A percentile compares a stretch with the other conserved stretches of the same genome.
Evolutionary conservation across 2,888 invertebrate species (phyloP).

Genomic region (Meta bourneti): DNA sequence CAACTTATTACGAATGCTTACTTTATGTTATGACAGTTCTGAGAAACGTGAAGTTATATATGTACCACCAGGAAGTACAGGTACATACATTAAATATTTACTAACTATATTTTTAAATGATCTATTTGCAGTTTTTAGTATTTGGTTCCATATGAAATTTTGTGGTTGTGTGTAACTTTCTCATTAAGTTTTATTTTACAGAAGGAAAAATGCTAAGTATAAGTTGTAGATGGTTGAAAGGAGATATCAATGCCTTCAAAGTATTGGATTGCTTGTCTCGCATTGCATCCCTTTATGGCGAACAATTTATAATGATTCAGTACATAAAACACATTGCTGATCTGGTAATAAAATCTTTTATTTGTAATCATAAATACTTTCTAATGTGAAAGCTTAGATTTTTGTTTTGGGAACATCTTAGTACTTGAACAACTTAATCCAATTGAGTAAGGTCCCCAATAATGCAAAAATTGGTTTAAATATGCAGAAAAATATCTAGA

Average conservation of each 20-base stretch:
- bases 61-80: constrained; percentile 45
- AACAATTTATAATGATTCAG: constrained; percentile 92
- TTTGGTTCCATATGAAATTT: background rate
- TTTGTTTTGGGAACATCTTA: no score
- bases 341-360: constrained; percentile 81
- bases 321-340: constrained; percentile 95
- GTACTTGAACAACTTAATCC: no score
- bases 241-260: constrained; percentile 91
- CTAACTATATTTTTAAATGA: background rate
- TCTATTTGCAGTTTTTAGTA: background rate
- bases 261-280: constrained; percentile 94
- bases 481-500: no score
- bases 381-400: no score
- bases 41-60: constrained; percentile 81
- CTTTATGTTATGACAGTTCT: constrained; percentile 93
- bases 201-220: constrained; percentile 60
- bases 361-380: background rate
- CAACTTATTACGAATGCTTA: constrained; percentile 95
- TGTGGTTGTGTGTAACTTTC: background rate
- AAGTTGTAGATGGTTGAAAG: constrained; percentile 80
- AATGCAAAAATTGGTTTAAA: no score
- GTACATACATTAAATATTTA: constrained; percentile 11
- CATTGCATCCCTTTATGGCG: constrained; percentile 91
- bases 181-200: constrained; percentile 11
- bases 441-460: no score